phyloP scores from a whole-genome alignment of 2,113 vertebrate genomes.

The Cervus canadensis region DNA sequence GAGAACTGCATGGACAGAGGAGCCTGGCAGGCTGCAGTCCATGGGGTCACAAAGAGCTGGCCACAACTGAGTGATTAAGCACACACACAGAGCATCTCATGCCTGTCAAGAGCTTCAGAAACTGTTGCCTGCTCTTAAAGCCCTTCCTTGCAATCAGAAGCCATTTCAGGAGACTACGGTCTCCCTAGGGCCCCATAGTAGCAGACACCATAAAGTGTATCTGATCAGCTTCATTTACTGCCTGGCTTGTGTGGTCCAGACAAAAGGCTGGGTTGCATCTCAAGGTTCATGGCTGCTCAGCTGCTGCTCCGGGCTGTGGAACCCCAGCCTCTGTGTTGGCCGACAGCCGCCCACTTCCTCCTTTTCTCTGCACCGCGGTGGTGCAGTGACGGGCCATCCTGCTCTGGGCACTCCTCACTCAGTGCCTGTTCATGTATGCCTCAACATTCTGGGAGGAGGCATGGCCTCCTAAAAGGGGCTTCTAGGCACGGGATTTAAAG shows the following conservation, averaged over 20 bases:
- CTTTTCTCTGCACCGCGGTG: not conserved
- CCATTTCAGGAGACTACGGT: not conserved
- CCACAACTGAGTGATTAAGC: not conserved
- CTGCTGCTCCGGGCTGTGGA: rapidly evolving
- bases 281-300: not conserved
- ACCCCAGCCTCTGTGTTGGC: not conserved
- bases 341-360: not conserved
- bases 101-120: not conserved
- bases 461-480: not conserved
- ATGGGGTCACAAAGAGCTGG: not conserved
- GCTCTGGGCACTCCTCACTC: not conserved
- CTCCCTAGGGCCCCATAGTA: not conserved
- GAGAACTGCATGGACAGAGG: not conserved
- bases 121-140: not conserved
- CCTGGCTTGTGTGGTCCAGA: not conserved
- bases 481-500: not conserved
- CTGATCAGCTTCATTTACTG: not conserved
- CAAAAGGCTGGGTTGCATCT: not conserved
- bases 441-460: not conserved
- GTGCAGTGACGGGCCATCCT: not conserved
- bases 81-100: not conserved
- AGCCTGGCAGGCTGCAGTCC: not conserved
- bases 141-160: not conserved
- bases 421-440: rapidly evolving
- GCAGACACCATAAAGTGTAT: not conserved